Percentiles rank a stretch among this genome's conserved stretches.
phyloP scores from a whole-genome alignment of 2,113 vertebrate genomes.

The Felis catus region F.catus_Fca126_mat1.0 CM031424.1:58505001-58505500 shows the following conservation, averaged over 20 bases:
- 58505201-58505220: background rate
- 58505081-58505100: background rate
- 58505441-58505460: background rate
- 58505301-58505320: background rate
- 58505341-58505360: background rate
- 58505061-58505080: background rate
- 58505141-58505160: background rate
- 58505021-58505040: background rate
- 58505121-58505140: background rate
- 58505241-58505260: background rate
- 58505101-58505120: background rate
- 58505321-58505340: background rate
- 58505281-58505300: constrained; percentile 15
- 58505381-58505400: background rate
- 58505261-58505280: background rate
- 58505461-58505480: background rate
- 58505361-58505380: background rate
- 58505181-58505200: background rate
- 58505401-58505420: constrained; percentile 34
- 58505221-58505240: background rate
- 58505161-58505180: background rate
- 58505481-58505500: constrained; percentile 33
- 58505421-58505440: constrained; percentile 13
- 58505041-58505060: background rate
- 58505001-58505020: background rate